A percentile compares a stretch with the other conserved stretches of the same genome.
Evolutionary conservation across 2,888 invertebrate genomes (phyloP).

Genomic region (Nasonovia ribisnigri): DNA sequence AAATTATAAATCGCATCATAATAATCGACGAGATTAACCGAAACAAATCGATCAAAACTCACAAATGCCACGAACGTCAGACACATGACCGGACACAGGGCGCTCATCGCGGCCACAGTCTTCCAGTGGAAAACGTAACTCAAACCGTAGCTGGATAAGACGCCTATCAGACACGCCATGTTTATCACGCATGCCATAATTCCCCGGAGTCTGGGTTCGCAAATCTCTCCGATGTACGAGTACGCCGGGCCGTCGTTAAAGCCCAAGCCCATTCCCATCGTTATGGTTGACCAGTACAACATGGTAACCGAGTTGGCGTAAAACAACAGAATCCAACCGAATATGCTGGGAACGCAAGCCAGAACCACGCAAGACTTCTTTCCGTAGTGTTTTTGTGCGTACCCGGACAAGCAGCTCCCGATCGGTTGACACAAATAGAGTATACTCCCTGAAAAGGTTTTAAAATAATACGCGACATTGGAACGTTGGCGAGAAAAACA

Average conservation of each 20-base stretch:
- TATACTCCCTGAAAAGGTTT: slow-evolving; percentile 45
- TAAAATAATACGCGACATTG: slow-evolving; percentile 6
- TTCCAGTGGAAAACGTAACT: slow-evolving; percentile 49
- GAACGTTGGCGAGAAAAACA: neutral
- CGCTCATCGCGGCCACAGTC: slow-evolving; percentile 46
- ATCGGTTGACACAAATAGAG: slow-evolving; percentile 45
- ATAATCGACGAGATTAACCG: no score
- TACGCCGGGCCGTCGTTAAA: slow-evolving; percentile 55
- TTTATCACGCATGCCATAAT: slow-evolving; percentile 53
- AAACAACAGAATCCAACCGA: slow-evolving; percentile 48
- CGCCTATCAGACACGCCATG: slow-evolving; percentile 58
- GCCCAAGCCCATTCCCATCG: slow-evolving; percentile 58
- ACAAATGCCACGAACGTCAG: slow-evolving; percentile 30
- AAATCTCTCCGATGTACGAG: slow-evolving; percentile 63
- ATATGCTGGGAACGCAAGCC: slow-evolving; percentile 48
- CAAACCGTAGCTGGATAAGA: slow-evolving; percentile 31
- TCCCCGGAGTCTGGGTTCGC: slow-evolving; percentile 52
- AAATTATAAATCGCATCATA: neutral
- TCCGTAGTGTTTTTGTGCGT: slow-evolving; percentile 47
- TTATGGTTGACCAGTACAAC: slow-evolving; percentile 51
- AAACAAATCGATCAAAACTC: neutral
- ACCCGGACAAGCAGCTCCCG: slow-evolving; percentile 57
- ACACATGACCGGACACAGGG: slow-evolving; percentile 13
- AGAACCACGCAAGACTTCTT: slow-evolving; percentile 55
- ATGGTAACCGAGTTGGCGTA: slow-evolving; percentile 15